Conservation (phyloP, 2,797 vertebrate genomes). For the Decapterus maruadsi region DNA sequence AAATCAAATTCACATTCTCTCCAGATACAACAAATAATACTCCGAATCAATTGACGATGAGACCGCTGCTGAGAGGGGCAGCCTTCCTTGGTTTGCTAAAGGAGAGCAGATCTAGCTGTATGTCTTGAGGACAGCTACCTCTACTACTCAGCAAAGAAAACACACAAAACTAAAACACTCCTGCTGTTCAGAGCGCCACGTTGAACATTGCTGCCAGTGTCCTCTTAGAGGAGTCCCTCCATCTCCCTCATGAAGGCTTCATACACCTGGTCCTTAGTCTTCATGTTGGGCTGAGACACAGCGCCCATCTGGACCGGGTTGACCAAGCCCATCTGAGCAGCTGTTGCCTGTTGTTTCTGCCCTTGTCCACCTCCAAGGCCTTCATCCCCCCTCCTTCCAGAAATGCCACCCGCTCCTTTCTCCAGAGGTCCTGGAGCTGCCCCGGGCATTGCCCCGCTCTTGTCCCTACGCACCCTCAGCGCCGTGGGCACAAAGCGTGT, state of each 20-base stretch:
- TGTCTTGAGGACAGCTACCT: constrained; percentile 30
- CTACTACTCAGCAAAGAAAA: constrained; percentile 48
- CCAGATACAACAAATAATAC: constrained; percentile 18
- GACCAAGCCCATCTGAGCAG: constrained; percentile 76
- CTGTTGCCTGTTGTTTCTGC: constrained; percentile 77
- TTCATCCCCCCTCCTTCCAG: constrained; percentile 72
- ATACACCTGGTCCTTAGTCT: constrained; percentile 99
- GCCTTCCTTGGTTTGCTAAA: constrained; percentile 3
- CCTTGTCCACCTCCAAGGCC: constrained; percentile 59
- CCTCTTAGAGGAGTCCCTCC: constrained; percentile 91
- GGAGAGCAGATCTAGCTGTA: constrained; percentile 32
- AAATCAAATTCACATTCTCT: constrained; percentile 32
- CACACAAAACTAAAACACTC: constrained; percentile 23
- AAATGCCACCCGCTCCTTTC: constrained; percentile 41
- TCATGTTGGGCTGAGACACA: constrained; percentile 88
- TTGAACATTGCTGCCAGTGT: not conserved
- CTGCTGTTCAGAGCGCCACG: constrained; percentile 19
- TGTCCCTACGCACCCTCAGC: constrained; percentile 93
- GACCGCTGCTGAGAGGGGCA: constrained; percentile 10
- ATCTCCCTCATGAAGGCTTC: constrained; percentile 99
- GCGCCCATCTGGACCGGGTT: constrained; percentile 78
- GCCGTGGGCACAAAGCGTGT: constrained; percentile 96
- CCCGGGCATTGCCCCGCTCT: constrained; percentile 76
- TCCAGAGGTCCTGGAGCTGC: constrained; percentile 56
- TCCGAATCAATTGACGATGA: constrained; percentile 27